Base-by-base conservation (phyloP, 1,140 invertebrate species). In the Ostrea denselamellosa region DNA sequence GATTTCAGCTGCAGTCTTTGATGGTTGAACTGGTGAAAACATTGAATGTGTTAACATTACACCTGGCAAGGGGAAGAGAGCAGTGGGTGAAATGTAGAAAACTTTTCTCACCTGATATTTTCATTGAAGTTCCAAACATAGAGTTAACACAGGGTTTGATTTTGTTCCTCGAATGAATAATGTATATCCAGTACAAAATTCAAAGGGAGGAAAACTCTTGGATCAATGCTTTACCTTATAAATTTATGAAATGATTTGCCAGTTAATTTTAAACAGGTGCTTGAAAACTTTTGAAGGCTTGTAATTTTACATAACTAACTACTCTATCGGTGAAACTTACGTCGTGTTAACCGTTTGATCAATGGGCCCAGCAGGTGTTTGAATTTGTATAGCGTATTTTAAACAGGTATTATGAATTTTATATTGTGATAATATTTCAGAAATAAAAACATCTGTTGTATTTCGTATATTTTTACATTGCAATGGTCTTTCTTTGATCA, bases 301-400 rank as follows among this genome's bases (percentile, higher is more conserved):
- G 68, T 77, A 34, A 25, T 77, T 77, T 77, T 77, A 77, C 68
- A 28, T 77, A 77, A 77, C 68, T 7, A 62, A n/a, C n/a, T 17
- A 62, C 56, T 62, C 25, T 77, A 28, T 77, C 25, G 25, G 28
- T 12, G 25, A 25, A 28, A 34, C 28, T 34, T 34, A 22, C 28
- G 68, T 77, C 22, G 68, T 28, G 28, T 34, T 77, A 25, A 34
- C 12, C 25, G 22, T 77, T 77, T 77, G 68, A 77, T 77, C 68
- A 28, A 77, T 17, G 68, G 14, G 68, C 68, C 28, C 14, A 28
- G 10, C 68, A 77, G 68, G 68, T 77, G 68, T 77, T 25, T 28
- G 68, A 34, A 34, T 77, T 77, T 77, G 25, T 77, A 77, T 62
- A 62, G n/a, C 68, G 56, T 62, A 62, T 77, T 77, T 77, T 77